phyloP scores from a whole-genome alignment of 2,113 vertebrate species.

The Pungitius pungitius region DNA sequence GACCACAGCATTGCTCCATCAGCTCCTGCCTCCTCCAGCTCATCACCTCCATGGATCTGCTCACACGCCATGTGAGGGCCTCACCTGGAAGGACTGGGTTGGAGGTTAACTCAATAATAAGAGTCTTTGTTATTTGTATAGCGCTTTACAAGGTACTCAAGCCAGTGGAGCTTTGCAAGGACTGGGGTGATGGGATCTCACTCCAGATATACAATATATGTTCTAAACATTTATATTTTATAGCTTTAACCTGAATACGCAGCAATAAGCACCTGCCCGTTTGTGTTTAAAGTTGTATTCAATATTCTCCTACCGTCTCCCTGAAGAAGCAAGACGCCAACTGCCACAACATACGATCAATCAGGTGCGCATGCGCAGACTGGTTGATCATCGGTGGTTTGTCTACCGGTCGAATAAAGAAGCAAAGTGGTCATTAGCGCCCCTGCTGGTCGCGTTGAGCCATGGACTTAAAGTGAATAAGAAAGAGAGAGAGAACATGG shows the following conservation, averaged over 20 bases:
- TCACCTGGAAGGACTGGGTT: conserved; percentile 1
- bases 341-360: neutral
- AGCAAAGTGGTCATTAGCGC: neutral
- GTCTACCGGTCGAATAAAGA: neutral
- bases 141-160: too few species aligned
- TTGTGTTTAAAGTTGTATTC: neutral
- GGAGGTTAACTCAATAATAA: neutral
- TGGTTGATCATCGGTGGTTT: neutral
- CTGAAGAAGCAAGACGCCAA: neutral
- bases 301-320: conserved; percentile 4
- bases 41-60: conserved; percentile 9
- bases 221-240: too few species aligned
- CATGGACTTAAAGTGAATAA: too few species aligned
- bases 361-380: conserved; percentile 37
- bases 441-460: conserved; percentile 11
- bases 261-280: neutral
- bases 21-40: conserved; percentile 1
- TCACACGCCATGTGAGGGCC: conserved; percentile 42
- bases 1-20: conserved; percentile 80
- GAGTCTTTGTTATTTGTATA: too few species aligned
- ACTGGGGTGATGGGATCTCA: too few species aligned
- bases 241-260: neutral
- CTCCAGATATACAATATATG: too few species aligned
- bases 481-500: neutral
- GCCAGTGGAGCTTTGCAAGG: too few species aligned